These are phyloP conservation scores for Proisotoma minuta DNA, from an alignment of 2,888 invertebrate species.

Conservation along the genomic window DNA sequence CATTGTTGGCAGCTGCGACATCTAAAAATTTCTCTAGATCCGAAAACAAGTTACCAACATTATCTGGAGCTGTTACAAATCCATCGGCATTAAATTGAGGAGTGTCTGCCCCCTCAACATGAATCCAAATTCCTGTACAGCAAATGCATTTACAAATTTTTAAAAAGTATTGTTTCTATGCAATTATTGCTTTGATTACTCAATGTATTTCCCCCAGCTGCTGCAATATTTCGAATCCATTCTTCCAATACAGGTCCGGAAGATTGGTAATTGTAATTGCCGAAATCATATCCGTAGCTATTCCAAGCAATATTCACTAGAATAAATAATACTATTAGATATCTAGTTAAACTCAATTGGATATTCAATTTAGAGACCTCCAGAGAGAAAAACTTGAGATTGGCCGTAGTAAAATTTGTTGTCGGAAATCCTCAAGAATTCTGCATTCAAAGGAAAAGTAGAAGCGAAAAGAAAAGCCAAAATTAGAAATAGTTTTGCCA, in stretches of 20 bases:
- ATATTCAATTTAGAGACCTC: no score
- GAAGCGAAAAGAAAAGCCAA: no score
- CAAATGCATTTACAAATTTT: not conserved
- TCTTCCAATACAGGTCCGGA: conserved; percentile 43
- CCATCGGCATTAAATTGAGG: conserved; percentile 46
- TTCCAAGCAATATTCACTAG: conserved; percentile 49
- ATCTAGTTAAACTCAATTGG: no score
- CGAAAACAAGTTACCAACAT: conserved; percentile 40
- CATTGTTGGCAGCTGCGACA: conserved; percentile 43
- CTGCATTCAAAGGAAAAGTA: not conserved
- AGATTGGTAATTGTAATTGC: conserved; percentile 46
- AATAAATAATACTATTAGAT: no score
- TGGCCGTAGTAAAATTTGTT: conserved; percentile 43
- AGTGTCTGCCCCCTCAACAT: conserved; percentile 48
- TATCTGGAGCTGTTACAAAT: conserved; percentile 45
- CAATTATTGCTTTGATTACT: conserved; percentile 27
- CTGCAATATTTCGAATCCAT: conserved; percentile 45
- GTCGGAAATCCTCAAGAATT: conserved; percentile 36
- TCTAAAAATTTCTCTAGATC: conserved; percentile 47
- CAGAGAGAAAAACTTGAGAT: conserved; percentile 48
- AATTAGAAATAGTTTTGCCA: no score
- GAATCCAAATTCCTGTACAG: conserved; percentile 47
- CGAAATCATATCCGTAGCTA: conserved; percentile 48
- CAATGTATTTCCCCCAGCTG: conserved; percentile 47
- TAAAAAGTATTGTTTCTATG: not conserved